Base-by-base conservation (phyloP, 2,888 invertebrate genomes). In the Mantis religiosa region DNA sequence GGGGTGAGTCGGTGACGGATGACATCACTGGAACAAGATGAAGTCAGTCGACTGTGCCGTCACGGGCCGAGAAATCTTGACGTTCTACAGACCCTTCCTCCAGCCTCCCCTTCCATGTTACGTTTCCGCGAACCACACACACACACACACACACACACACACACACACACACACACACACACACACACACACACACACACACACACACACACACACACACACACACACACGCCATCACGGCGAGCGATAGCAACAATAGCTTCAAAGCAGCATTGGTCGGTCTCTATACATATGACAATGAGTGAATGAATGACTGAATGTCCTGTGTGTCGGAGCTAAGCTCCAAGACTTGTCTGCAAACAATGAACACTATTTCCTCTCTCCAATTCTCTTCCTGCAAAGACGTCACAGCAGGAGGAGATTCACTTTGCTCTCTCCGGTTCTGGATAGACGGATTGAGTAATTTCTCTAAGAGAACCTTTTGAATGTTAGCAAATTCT, bases 31-130 rank as follows among this genome's bases (percentile, higher is more conserved):
- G 89, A 92, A 93, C 92, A 92, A 93, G 93, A 93, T 93, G 93
- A 93, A 94, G 93, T 93, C 93, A 93, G 93, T 93, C 93, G 93
- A 92, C 93, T 93, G 93, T 93, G 93, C 93, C 94, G 94, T 94
- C 94, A 93, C 93, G 93, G 93, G 89, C 89, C 92, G 91, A 87
- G 89, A 89, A 89, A 88, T 89, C 88, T 84, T 88, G 85, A 87
- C 87, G 89, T 87, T 89, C 85, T 71, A 71, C 54, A 71, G 54
- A 71, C 54, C 54, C 54, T 71, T 71, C 54, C 54, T 71, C 54
- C 54, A 71, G 54, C 54, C 54, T 71, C 82, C 88, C 88, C 88
- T 88, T 82, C 85, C 15, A 28, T 30, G 86, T 25, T 28, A 47
- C 25, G 82, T 82, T 87, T 87, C 87, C 87, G 87, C 82, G 87